Base-by-base conservation (phyloP, 2,888 invertebrate genomes). In the Automeris io region DNA sequence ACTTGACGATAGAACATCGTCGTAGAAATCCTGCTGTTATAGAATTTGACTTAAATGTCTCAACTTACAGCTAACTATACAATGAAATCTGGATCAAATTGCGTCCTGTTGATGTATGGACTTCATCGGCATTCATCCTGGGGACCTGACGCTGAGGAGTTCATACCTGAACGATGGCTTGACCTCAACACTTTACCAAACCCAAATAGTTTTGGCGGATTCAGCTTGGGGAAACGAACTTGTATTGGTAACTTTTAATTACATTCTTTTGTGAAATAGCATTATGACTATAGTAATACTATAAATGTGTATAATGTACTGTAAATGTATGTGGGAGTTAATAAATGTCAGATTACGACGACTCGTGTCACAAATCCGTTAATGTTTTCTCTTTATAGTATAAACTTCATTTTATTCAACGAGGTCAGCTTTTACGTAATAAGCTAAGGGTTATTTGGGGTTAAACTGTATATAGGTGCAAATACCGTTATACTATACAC, bases 131-230 rank as follows among this genome's bases (percentile, higher is more conserved):
- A 61, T n/a, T 38, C 53, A 0, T 42, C 49, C 0, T 70, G 70
- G 70, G 70, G 70, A 1, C 40, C 51, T 1, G 65, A 70, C 23
- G 55, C 43, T 0, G 47, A 53, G 0, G 32, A 49, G 24, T 72
- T 63, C 41, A 45, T 42, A 1, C 71, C 70, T 1, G 69, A 66
- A 11, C 45, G 71, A 18, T 72, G 71, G 70, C 32, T 70, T 18
- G 43, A 56, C 5, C 23, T 43, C 0, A 35, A 24, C 2, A 44
- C 40, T 0, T 18, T 57, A 35, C 61, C 68, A 1, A 37, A 41
- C 3, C 34, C 21, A 4, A 31, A 29, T 11, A 29, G 22, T 0
- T 37, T 16, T 23, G 23, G 31, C 9, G 11, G 31, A 7, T 37
- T 37, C 23, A 37, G 37, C 16, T 1, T 37, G 4, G 37, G 37